Percentiles rank a stretch among this genome's conserved stretches.
These are phyloP conservation scores for Cancer borealis DNA, from an alignment of 2,888 invertebrate species.

Conservation along the genomic window DNA sequence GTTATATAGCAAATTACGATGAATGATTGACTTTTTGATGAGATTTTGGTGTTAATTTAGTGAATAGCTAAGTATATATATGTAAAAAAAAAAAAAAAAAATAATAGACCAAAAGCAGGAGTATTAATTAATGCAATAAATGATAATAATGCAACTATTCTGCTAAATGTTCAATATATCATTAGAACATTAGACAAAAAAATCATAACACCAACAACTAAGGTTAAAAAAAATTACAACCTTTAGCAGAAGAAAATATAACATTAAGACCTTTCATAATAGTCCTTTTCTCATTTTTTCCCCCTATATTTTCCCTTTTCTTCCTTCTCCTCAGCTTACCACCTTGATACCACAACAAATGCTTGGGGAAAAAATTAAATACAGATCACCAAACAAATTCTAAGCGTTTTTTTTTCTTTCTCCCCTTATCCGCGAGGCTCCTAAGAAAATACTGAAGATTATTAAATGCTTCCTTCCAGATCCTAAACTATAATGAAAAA, in stretches of 20 bases:
- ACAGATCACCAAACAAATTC: not conserved
- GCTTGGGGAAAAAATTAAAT: not conserved
- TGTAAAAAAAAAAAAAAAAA: not conserved
- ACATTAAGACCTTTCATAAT: not conserved
- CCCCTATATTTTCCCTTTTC: not conserved
- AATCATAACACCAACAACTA: not conserved
- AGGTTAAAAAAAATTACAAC: not conserved
- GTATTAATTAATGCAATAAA: not conserved
- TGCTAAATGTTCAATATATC: conserved; percentile 4
- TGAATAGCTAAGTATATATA: not conserved
- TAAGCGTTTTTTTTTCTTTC: not conserved
- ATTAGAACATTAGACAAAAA: not conserved
- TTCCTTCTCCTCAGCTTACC: not conserved
- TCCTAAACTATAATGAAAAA: not conserved
- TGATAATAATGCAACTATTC: not conserved
- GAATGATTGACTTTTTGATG: not conserved
- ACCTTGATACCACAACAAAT: not conserved
- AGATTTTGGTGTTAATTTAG: not conserved
- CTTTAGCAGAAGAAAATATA: not conserved
- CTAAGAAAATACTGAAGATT: not conserved
- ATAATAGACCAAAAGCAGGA: not conserved
- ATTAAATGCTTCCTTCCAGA: conserved; percentile 25
- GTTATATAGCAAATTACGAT: not conserved
- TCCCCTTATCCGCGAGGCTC: not conserved
- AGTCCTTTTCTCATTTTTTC: not conserved